These are phyloP conservation scores for Ostrea denselamellosa DNA, from an alignment of 1,140 invertebrate species.

Conservation along the genomic window DNA sequence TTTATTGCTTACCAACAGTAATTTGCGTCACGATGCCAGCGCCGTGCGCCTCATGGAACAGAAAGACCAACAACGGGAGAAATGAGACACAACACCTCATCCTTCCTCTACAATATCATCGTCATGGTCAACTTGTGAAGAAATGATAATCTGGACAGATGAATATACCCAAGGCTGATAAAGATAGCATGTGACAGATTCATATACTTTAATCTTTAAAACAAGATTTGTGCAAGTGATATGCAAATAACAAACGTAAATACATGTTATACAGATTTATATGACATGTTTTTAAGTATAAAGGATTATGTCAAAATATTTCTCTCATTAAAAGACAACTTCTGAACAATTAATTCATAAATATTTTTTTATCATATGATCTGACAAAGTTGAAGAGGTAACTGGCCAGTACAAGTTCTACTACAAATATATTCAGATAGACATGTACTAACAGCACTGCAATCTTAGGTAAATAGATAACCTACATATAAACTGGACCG, in stretches of 20 bases:
- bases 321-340: neutral
- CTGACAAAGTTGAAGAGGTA: neutral
- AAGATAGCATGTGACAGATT: neutral
- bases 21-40: conserved; percentile 16
- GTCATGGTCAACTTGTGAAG: neutral
- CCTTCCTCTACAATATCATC: neutral
- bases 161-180: neutral
- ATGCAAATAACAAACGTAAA: neutral
- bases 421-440: neutral
- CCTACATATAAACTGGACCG: neutral
- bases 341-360: neutral
- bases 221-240: too few relatives aligned
- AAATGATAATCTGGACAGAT: neutral
- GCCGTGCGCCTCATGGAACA: neutral
- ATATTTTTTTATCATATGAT: neutral
- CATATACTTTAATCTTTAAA: neutral
- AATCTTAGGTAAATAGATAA: neutral
- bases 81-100: neutral
- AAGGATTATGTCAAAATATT: neutral
- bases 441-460: neutral
- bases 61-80: neutral
- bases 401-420: neutral
- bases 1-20: neutral
- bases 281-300: neutral
- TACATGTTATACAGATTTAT: neutral